Evolutionary conservation across 1,140 invertebrate genomes (phyloP).

Genomic region (Trachelipus rathkii): DNA sequence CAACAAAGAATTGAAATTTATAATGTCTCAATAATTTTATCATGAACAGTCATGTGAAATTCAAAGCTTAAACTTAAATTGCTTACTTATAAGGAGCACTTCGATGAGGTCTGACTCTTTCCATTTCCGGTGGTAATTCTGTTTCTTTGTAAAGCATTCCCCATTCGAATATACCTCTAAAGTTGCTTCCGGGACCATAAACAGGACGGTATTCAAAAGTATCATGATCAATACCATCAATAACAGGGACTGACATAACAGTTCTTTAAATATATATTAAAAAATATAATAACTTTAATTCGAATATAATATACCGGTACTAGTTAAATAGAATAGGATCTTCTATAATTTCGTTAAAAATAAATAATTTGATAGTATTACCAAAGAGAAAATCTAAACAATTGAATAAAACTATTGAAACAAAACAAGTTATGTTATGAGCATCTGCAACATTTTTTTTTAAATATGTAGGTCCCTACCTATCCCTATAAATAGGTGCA

Average conservation of each 20-base stretch:
- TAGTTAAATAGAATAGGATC: too few relatives aligned
- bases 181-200: constrained; percentile 60
- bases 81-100: constrained; percentile 87
- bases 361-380: too few relatives aligned
- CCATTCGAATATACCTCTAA: constrained; percentile 93
- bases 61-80: background rate
- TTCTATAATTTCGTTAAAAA: too few relatives aligned
- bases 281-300: too few relatives aligned
- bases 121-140: constrained; percentile 79
- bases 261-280: constrained; percentile 56
- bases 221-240: constrained; percentile 91
- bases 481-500: constrained; percentile 84
- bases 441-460: background rate
- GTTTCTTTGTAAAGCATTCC: constrained; percentile 99
- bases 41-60: too few relatives aligned
- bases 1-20: too few relatives aligned
- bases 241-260: constrained; percentile 95
- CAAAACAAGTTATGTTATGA: background rate
- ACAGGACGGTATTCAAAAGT: constrained; percentile 91
- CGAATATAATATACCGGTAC: too few relatives aligned
- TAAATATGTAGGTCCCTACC: constrained; percentile 54
- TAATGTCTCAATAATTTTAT: too few relatives aligned
- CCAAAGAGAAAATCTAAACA: too few relatives aligned
- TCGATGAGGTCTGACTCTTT: constrained; percentile 67
- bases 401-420: background rate